Evolutionary conservation across 2,888 invertebrate species (phyloP), one percentile per base, ranked within the genome.

Genomic region (Diloba caeruleocephala): DNA sequence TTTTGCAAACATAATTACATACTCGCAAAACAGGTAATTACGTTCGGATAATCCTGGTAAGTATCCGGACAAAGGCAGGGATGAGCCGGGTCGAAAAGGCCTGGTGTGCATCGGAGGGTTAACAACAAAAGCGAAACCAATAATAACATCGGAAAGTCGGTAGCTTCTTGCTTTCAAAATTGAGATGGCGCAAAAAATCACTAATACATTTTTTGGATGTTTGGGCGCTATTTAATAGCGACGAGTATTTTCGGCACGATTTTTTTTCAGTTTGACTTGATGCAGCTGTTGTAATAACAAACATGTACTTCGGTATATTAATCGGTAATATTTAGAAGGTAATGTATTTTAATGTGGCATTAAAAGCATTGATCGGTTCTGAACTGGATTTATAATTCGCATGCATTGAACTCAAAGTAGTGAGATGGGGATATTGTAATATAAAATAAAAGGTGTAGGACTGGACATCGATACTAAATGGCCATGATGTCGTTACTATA

Each of bases 61-160:
- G 85, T 81, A 80, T 62, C 60, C 31, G 85, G 73, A 92, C 91
- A 90, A 92, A 79, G 57, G 81, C 39, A 45, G 67, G 84, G 87
- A 83, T 84, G 82, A 85, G 74, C 78, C 71, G 75, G 78, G 73
- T 62, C 77, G 78, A 71, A 82, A 74, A 70, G 79, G 83, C 87
- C 87, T 85, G 88, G 82, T 88, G 87, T 74, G 77, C 83, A 74
- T 64, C 79, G 64, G 81, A 84, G 85, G 85, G 84, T 74, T 80
- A 65, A 42, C 71, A 82, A 92, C 89, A 92, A 92, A 79, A 76
- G 86, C 60, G 61, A 79, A 71, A 78, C 65, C 84, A 82, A 86
- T 89, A 90, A 89, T 88, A 89, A 88, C 87, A 90, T 88, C 88
- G 84, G 74, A 81, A 92, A 92, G 92, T 91, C 91, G 92, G 91